Base-by-base conservation (phyloP, 2,888 invertebrate genomes). In the Drosophila gaucha region DNA sequence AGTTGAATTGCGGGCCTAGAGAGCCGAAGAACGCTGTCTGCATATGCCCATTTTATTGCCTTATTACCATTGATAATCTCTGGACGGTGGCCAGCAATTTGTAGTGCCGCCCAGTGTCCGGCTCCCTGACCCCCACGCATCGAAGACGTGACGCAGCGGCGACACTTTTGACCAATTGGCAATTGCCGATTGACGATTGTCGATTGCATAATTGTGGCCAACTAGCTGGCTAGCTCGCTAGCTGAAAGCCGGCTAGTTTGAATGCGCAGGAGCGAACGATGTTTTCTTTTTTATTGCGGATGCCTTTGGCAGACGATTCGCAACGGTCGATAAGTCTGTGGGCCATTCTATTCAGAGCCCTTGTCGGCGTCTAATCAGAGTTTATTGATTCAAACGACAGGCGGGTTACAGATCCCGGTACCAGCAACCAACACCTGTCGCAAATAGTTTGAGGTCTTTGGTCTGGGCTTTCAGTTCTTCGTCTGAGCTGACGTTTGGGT, bases 331-430 rank as follows among this genome's bases (percentile, higher is more conserved):
- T 88, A 83, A 77, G 68, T 67, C 41, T 56, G 78, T 69, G 58
- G 69, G 78, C 74, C 58, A 78, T 58, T 59, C 67, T 57, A 33
- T 28, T 24, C 28, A 26, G 46, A 41, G 62, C 35, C 33, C 6
- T 67, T 60, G 55, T 65, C 78, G 67, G 47, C 31, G 70, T 88
- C 84, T 85, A 85, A 85, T 85, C 84, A 54, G 67, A 63, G 64
- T 70, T 87, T 88, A 88, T 88, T 88, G 84, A 85, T 85, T 88
- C 86, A 88, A 86, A 86, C 77, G 79, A 70, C 83, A 63, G 76
- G 58, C 86, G 68, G 47, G 51, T 9, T 50, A 49, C 63, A 56
- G 51, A 60, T 51, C 22, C 44, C 60, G 50, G 22, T 33, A 31
- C 33, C 49, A 22, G 46, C 46, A 35, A 20, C 49, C 67, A 63